Base-by-base conservation (phyloP, 2,888 invertebrate genomes). In the Pecten maximus region DNA sequence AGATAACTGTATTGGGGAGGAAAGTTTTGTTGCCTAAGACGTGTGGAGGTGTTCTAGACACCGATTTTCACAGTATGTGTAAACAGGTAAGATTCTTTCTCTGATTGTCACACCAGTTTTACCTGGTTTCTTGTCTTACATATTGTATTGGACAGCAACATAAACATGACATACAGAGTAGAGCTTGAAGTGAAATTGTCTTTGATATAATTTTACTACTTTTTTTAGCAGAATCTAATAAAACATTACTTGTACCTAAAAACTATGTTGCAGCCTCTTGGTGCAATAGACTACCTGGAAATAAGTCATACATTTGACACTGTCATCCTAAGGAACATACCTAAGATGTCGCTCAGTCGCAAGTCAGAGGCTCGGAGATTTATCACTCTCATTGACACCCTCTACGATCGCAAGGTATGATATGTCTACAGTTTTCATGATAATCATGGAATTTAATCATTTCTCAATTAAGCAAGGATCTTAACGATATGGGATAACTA, bases 251-350 rank as follows among this genome's bases (percentile, higher is more conserved):
- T 50, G 50, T 50, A 54, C n/a, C n/a, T 54, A 19, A 54, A 8
- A 54, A 54, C n/a, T 54, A 86, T 88, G 16, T 97, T 96, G 39
- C 97, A 98, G 98, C 98, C 99, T 39, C 97, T 99, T 60, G 99
- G 99, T 94, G 99, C 99, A 16, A 98, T 98, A 95, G 99, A 99
- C 97, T 99, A 99, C 97, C 97, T 99, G 91, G 98, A 98, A 96
- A 97, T 99, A 95, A 98, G 98, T 8, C 98, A 99, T 97, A 98
- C 98, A 93, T 99, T 99, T 97, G 99, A 99, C 96, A 99, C 99
- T 35, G 98, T 99, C 86, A 98, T 99, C 93, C 98, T 99, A 94
- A 97, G 99, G 94, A 98, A 99, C 97, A 97, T 99, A 88, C 99
- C 99, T 0, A 98, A 98, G 96, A 97, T 99, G 96, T 98, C 98